Evolutionary conservation across 2,797 vertebrate species (phyloP).

Genomic region (Melanitta fusca): DNA sequence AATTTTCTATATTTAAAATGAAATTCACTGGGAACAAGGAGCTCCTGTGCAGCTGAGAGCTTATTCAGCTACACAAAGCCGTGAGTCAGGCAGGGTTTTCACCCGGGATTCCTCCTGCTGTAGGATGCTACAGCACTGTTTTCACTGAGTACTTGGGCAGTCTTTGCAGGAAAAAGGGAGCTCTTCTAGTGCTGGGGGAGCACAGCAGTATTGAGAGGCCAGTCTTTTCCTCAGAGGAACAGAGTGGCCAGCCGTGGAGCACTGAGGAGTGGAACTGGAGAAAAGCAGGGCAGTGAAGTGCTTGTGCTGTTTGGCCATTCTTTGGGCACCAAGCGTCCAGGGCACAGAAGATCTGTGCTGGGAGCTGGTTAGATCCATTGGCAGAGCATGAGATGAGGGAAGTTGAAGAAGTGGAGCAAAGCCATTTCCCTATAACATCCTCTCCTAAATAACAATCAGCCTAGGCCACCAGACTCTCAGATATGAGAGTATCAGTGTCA

Average conservation of each 20-base stretch:
- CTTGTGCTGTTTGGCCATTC: not conserved
- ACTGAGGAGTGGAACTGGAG: not conserved
- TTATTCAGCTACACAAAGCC: not conserved
- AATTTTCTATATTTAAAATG: constrained; percentile 33
- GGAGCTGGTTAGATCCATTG: not conserved
- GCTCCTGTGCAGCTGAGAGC: not conserved
- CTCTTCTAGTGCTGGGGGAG: not conserved
- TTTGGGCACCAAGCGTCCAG: not conserved
- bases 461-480: not conserved
- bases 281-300: not conserved
- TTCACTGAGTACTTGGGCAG: not conserved
- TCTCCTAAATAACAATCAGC: not conserved
- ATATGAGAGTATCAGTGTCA: not conserved
- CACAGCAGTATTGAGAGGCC: not conserved
- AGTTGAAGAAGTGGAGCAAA: not conserved
- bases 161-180: not conserved
- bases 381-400: not conserved
- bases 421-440: not conserved
- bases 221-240: not conserved
- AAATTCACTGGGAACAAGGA: not conserved
- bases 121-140: not conserved
- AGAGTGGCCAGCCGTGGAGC: not conserved
- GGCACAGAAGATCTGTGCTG: not conserved
- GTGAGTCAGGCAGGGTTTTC: not conserved
- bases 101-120: not conserved